phyloP scores from a whole-genome alignment of 1,140 invertebrate species.

The Drosophila pectinifera region DNA sequence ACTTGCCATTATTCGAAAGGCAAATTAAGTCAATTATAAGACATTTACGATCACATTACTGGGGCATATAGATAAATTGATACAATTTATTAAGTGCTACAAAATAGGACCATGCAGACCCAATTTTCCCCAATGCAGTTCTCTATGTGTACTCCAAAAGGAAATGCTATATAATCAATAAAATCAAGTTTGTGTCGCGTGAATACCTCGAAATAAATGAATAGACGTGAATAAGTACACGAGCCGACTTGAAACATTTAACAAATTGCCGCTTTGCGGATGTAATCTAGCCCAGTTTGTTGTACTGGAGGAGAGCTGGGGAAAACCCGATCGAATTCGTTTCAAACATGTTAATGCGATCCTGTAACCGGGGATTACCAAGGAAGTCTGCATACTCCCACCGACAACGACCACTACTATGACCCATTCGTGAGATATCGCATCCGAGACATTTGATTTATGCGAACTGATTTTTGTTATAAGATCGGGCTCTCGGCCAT shows the following conservation, averaged over 20 bases:
- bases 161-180: slow-evolving; percentile 11
- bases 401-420: slow-evolving; percentile 11
- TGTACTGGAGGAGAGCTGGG: neutral
- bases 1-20: no score
- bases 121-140: neutral
- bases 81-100: neutral
- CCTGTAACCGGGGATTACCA: slow-evolving; percentile 19
- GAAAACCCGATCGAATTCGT: slow-evolving; percentile 15
- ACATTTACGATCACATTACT: no score
- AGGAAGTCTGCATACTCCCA: slow-evolving; percentile 48
- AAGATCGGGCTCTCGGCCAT: slow-evolving; percentile 13
- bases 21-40: no score
- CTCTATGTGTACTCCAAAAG: neutral
- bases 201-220: slow-evolving; percentile 36
- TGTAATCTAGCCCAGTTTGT: slow-evolving; percentile 31
- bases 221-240: slow-evolving; percentile 12
- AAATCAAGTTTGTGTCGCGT: slow-evolving; percentile 12
- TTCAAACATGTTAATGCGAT: slow-evolving; percentile 5
- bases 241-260: slow-evolving; percentile 20
- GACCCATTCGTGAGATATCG: slow-evolving; percentile 7
- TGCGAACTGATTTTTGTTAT: slow-evolving; percentile 31
- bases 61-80: neutral
- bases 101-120: neutral
- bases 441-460: slow-evolving; percentile 52
- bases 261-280: slow-evolving; percentile 37